Evolutionary conservation across 92 coral and sea anemone species (phyloP), one percentile per base, ranked within the genome.

Genomic region (Zoanthus sociatus): DNA sequence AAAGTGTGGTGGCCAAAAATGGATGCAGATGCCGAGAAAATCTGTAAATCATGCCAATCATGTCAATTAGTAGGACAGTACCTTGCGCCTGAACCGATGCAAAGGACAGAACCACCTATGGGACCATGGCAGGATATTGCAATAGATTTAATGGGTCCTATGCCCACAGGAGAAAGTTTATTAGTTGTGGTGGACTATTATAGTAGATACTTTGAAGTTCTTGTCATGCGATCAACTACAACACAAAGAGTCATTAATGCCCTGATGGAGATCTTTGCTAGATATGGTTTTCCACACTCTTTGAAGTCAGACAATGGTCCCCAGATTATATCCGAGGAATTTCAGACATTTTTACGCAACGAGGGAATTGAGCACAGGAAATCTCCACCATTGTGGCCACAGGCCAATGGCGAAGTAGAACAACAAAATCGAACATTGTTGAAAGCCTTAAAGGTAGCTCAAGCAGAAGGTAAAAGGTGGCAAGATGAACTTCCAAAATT

Each of bases 31-130:
- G 42, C 1, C 42, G 2, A 37, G 42, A 37, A 47, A 78, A 50
- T 83, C 53, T 91, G 93, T 82, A 88, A 83, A 79, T 76, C 92
- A 0, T 91, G 93, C 74, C 89, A 73, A 54, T 92, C 90, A 47
- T 89, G 94, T 79, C 94, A 92, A 70, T 56, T 75, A 11, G 94
- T 89, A 12, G 87, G 90, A 1, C 85, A 79, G 72, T 69, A 76
- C 32, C 68, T 37, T 82, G 70, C 44, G 5, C 92, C 94, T 4
- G 92, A 92, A 69, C 94, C 94, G 1, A 78, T 78, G 87, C 77
- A 45, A 53, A 5, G 84, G 17, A 82, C 88, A 58, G 87, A 91
- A 66, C 74, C 86, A 67, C 89, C 89, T 16, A 42, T 71, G 12
- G 89, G 87, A 45, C 92, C 86, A 4, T 78, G 79, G 89, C 89